Base-by-base conservation (phyloP, 2,888 invertebrate species). In the Julus scanicus region DNA sequence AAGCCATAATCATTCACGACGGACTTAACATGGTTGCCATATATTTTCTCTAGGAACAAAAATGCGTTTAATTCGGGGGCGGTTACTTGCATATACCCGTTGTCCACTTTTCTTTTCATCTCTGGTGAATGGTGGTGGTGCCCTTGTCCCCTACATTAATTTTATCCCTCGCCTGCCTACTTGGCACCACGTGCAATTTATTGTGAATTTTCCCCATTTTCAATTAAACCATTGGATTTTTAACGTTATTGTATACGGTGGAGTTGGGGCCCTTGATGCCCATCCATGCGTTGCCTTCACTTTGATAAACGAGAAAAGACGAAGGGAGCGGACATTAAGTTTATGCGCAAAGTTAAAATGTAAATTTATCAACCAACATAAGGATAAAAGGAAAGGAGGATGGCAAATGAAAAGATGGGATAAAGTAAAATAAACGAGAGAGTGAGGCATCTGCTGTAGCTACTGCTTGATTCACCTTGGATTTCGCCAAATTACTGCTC, bases 301-400 rank as follows among this genome's bases (percentile, higher is more conserved):
- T n/a, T 71, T 71, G 71, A 71, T 71, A 71, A 71, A 71, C 71
- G 71, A 71, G 29, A 9, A n/a, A 71, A 71, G 71, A 71, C 29
- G 71, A 71, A 71, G 71, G 71, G 71, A 71, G 71, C 71, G 71
- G 71, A 71, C 71, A 71, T 71, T 71, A 71, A 71, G 71, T 71
- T 71, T 71, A 71, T 71, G n/a, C 29, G n/a, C 71, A 20, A 71
- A 71, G 29, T 71, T 71, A 71, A 71, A 71, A 71, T 71, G 71
- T 6, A 71, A 71, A 71, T 71, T 71, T 71, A 71, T 71, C 71
- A 71, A 71, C 71, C 29, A 71, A 29, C 29, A 9, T 2, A 71
- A 29, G 29, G 71, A 29, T 29, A 29, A 71, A 71, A n/a, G 29
- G n/a, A 20, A 15, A 6, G 8, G 71, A 29, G 9, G 71, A 71